Conservation (phyloP, 2,113 vertebrate species). For the Arenaria interpres region DNA sequence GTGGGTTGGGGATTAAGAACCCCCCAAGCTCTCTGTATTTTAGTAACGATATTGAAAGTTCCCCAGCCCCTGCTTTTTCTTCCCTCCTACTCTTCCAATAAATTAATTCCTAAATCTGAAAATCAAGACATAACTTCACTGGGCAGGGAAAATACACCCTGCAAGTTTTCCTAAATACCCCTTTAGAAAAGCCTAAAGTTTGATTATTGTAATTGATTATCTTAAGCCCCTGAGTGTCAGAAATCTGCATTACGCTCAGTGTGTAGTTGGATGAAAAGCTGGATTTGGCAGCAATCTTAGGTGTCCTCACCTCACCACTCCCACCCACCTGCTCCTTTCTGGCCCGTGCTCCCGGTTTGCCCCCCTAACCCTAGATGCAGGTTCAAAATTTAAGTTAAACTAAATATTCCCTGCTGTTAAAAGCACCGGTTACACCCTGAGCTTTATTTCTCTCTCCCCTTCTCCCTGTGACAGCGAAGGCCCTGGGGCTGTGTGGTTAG, state of each 20-base stretch:
- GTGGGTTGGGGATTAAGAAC: conserved; percentile 33
- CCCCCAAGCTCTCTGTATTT: conserved; percentile 31
- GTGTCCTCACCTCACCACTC: background rate
- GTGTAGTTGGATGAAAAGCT: background rate
- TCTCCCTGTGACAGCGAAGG: background rate
- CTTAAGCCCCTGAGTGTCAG: conserved; percentile 6
- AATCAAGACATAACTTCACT: conserved; percentile 30
- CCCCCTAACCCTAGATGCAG: background rate
- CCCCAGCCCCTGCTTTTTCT: background rate
- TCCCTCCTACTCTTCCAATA: conserved; percentile 9
- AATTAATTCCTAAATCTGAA: conserved; percentile 45
- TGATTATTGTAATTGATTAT: conserved; percentile 52
- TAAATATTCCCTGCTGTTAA: background rate
- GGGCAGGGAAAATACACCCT: conserved; percentile 31
- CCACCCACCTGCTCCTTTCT: background rate
- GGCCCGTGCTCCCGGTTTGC: background rate
- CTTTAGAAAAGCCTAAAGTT: conserved; percentile 31
- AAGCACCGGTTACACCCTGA: background rate
- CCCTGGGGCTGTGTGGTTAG: background rate
- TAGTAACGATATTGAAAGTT: background rate
- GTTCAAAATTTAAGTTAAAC: background rate
- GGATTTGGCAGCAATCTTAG: background rate
- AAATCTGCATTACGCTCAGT: background rate
- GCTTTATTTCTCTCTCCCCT: background rate
- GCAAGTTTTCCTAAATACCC: conserved; percentile 35